Base-by-base conservation (phyloP, 2,113 vertebrate species). In the Labrus mixtus region DNA sequence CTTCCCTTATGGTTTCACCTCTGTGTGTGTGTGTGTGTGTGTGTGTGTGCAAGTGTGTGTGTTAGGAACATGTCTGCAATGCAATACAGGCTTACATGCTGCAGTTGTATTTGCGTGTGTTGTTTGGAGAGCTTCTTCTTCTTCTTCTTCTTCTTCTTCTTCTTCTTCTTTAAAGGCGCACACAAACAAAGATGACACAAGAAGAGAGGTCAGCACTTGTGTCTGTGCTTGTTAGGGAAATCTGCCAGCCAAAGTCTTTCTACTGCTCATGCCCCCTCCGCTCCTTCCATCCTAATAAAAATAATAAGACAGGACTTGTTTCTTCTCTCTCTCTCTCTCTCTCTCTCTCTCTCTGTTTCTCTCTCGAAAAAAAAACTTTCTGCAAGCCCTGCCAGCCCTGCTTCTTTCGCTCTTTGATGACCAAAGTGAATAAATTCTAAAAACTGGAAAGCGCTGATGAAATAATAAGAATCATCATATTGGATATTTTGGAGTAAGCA, bases 191-290 rank as follows among this genome's bases (percentile, higher is more conserved):
- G 63, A 78, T 82, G 84, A 81, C 79, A 84, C 73, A 83, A 83
- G 54, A 79, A 57, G 78, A 74, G 43, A 54, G 82, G 80, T 91
- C 89, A 92, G 87, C 87, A 82, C 65, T 90, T 85, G 81, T 85
- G 90, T 87, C 85, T 73, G 22, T 46, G 73, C 83, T 70, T 55
- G 81, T 92, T 82, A 83, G 63, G 50, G 59, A 53, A 17, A 68
- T 73, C 55, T 51, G 59, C 73, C 43, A 46, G 64, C 69, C 36
- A 19, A 19, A 8, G 37, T 81, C 54, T 59, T 25, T 56, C 45
- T 41, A 22, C 72, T 51, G 51, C 75, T 69, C 57, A 20, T 48
- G n/a, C 13, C 39, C 39, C 48, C 48, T 50, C 61, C 0, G 0
- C 73, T 68, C 64, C 71, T 54, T 75, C 67, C 60, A 61, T 74